phyloP scores from a whole-genome alignment of 1,140 invertebrate genomes.

The Tetranychus cinnabarinus region DNA sequence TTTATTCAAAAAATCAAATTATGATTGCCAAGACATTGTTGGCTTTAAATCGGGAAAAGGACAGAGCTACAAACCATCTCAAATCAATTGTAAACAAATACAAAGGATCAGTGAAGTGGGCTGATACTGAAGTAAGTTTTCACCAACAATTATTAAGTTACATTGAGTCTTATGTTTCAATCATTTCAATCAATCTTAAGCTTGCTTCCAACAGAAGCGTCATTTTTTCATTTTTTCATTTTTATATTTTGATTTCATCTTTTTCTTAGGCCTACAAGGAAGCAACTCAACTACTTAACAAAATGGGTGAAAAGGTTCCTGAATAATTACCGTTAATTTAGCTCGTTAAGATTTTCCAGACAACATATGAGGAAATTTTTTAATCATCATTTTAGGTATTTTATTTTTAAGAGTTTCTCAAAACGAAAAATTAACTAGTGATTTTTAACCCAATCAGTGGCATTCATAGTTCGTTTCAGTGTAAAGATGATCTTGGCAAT shows the following conservation, averaged over 20 bases:
- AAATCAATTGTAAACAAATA: no score
- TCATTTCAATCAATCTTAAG: no score
- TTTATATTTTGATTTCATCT: no score
- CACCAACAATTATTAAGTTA: neutral
- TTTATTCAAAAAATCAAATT: constrained; percentile 7
- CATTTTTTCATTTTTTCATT: neutral
- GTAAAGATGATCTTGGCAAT: constrained; percentile 5
- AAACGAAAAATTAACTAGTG: no score
- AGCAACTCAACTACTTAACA: neutral
- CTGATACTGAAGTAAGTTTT: constrained; percentile 2
- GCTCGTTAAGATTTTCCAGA: no score
- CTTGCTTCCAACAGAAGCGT: neutral
- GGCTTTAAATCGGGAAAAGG: no score
- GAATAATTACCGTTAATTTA: neutral
- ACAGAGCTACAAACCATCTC: no score
- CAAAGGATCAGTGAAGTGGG: no score
- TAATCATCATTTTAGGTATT: no score
- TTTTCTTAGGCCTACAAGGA: neutral
- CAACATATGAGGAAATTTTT: no score
- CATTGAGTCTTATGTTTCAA: neutral
- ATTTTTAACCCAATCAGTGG: no score
- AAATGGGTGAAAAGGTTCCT: neutral
- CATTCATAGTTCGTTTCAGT: neutral
- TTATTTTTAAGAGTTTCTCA: no score
- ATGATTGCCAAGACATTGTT: constrained; percentile 7